Conservation (phyloP, 2,888 invertebrate genomes). For the Geophilus truncorum region DNA sequence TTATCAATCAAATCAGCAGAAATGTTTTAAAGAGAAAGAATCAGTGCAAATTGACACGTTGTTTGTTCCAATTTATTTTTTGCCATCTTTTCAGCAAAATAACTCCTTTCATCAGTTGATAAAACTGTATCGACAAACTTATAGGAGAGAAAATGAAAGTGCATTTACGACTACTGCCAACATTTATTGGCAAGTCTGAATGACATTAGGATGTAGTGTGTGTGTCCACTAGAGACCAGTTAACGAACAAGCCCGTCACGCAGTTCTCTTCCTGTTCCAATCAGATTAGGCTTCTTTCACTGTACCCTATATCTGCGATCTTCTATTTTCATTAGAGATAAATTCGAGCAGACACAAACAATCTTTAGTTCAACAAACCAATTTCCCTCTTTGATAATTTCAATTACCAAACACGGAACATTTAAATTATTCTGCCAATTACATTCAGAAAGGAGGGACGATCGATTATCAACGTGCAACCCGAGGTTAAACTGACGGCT, state of each 20-base stretch:
- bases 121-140: conserved; percentile 2
- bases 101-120: background rate
- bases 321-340: conserved; percentile 20
- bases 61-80: background rate
- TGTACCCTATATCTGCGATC: background rate
- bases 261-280: conserved; percentile 14
- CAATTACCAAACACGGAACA: background rate
- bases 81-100: background rate
- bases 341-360: background rate
- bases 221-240: conserved; percentile 22
- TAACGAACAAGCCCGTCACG: conserved; percentile 20
- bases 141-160: background rate
- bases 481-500: background rate
- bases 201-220: conserved; percentile 25
- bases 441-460: background rate
- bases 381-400: background rate
- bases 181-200: conserved; percentile 25
- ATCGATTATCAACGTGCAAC: background rate
- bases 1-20: background rate
- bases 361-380: background rate
- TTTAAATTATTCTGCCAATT: background rate
- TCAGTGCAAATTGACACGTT: background rate
- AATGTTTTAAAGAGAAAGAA: background rate
- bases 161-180: background rate
- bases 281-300: conserved; percentile 21